A percentile compares a stretch with the other conserved stretches of the same genome.
Evolutionary conservation across 2,888 invertebrate genomes (phyloP).

Genomic region (Hirudinaria manillensis): DNA sequence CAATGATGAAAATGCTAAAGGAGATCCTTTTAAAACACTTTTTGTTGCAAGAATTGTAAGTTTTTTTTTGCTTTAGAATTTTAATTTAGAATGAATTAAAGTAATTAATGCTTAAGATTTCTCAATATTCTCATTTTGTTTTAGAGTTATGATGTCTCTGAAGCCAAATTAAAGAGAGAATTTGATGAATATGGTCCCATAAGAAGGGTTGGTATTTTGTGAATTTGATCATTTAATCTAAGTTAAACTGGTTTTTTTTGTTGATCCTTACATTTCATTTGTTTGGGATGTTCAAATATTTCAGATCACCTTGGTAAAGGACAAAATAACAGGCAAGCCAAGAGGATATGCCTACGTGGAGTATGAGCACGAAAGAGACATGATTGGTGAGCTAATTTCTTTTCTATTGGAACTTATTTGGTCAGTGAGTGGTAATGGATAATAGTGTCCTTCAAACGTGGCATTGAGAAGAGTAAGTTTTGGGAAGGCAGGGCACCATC

Average conservation of each 20-base stretch:
- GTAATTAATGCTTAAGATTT: not conserved
- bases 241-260: not conserved
- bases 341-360: slow-evolving; percentile 99
- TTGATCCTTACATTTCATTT: not conserved
- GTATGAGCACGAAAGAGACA: slow-evolving; percentile 96
- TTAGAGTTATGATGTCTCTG: slow-evolving; percentile 97
- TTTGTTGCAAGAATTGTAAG: slow-evolving; percentile 92
- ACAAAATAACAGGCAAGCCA: slow-evolving; percentile 83
- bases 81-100: too few relatives aligned
- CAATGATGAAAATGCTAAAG: slow-evolving; percentile 69
- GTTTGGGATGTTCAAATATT: not conserved
- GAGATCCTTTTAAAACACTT: slow-evolving; percentile 91
- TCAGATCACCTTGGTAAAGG: slow-evolving; percentile 60
- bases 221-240: not conserved
- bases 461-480: too few relatives aligned
- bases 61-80: slow-evolving; percentile 43
- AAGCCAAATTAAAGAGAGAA: slow-evolving; percentile 90
- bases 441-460: too few relatives aligned
- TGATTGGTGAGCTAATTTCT: slow-evolving; percentile 86
- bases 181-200: slow-evolving; percentile 97
- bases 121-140: not conserved
- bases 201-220: slow-evolving; percentile 80
- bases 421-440: not conserved
- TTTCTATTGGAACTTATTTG: not conserved
- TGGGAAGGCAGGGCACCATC: too few relatives aligned